Evolutionary conservation across 1,140 invertebrate species (phyloP), one percentile per base, ranked within the genome.

Genomic region (Batillaria attramentaria): DNA sequence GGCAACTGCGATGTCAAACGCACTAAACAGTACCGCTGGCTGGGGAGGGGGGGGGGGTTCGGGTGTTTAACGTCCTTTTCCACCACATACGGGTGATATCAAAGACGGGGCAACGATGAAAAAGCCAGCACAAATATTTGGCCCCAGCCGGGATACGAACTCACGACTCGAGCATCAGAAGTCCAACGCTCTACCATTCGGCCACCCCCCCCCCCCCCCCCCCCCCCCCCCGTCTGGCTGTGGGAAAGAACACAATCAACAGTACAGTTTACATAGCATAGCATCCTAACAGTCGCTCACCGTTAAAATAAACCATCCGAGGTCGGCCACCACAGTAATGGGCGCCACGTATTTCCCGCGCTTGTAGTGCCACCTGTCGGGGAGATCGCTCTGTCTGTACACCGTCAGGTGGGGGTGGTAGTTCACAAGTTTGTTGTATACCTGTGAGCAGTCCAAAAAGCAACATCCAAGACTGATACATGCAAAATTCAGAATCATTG

Each of bases 281-380:
- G 1, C 33, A 1, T 10, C 1, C 3, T 24, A 8, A 31, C 10
- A 28, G 8, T 39, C 20, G 66, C 77, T 73, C 72, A 85, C 86
- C 72, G 74, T 81, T 33, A 75, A 57, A 24, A 87, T 82, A 70
- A 70, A 41, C 39, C 77, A 91, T 13, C 89, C 88, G 18, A 80
- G 79, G 35, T 89, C 85, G 13, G 89, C 89, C 6, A 87, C 77
- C 10, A 89, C 28, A 24, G 88, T 70, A 28, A 91, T 82, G n/a
- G 80, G 79, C 1, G 85, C 73, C 20, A 89, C 85, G 65, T 88
- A 83, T 46, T 81, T 73, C 73, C 91, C 86, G 60, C 86, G 65
- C 72, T 79, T 84, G 75, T 87, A 89, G 69, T 88, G 87, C 75
- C 79, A 90, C n/a, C 77, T 68, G 0, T 86, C 83, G 1, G 89